phyloP scores from a whole-genome alignment of 2,113 vertebrate species.

The Seriola aureovittata region DNA sequence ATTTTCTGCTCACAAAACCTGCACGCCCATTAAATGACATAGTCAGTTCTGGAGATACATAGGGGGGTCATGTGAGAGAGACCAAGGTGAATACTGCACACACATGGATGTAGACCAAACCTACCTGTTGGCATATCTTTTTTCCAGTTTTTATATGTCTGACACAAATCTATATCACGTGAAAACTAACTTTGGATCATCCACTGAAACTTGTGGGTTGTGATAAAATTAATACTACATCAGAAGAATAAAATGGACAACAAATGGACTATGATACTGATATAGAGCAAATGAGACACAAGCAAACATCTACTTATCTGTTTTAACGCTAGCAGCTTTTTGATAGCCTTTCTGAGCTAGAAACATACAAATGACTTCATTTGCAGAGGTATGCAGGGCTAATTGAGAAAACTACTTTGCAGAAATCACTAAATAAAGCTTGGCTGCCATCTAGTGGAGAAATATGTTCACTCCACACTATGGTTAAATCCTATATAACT shows the following conservation, averaged over 20 bases:
- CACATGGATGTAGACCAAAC: neutral
- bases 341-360: neutral
- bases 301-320: neutral
- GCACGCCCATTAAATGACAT: no score
- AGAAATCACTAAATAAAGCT: neutral
- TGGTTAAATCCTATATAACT: neutral
- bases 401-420: neutral
- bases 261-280: no score
- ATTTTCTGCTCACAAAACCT: no score
- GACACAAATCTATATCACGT: neutral
- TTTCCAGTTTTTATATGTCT: neutral
- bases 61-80: no score
- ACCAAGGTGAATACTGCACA: no score
- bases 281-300: neutral
- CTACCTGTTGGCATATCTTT: neutral
- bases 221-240: no score
- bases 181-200: no score
- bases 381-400: neutral
- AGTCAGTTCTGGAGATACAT: no score
- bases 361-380: neutral
- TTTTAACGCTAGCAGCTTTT: neutral
- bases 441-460: slow-evolving; percentile 54
- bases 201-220: no score
- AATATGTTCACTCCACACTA: neutral
- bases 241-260: no score